Evolutionary conservation across 2,888 invertebrate species (phyloP).

Genomic region (Epicampocera succincta): DNA sequence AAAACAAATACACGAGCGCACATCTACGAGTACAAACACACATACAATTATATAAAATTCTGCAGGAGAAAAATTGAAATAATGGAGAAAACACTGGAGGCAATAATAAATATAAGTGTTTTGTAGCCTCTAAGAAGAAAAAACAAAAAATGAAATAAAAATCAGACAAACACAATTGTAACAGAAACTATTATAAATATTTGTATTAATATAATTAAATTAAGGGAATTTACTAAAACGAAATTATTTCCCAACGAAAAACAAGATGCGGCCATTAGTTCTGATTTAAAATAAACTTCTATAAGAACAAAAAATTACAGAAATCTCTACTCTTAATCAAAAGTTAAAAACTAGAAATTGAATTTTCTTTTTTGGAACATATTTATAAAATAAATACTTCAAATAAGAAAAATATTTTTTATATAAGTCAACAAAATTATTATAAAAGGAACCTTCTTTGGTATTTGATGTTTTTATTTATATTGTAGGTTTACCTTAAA

Average conservation of each 20-base stretch:
- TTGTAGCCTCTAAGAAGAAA: constrained; percentile 52
- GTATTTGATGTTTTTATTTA: too few species aligned
- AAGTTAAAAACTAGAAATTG: too few species aligned
- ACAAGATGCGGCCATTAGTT: not conserved
- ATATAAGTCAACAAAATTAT: too few species aligned
- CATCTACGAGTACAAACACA: not conserved
- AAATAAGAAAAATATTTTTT: too few species aligned
- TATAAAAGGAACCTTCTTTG: too few species aligned
- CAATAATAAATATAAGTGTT: constrained; percentile 64
- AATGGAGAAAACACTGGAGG: constrained; percentile 58
- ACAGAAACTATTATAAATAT: constrained; percentile 51
- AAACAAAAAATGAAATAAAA: constrained; percentile 20
- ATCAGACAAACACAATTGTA: constrained; percentile 8
- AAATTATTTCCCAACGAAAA: not conserved
- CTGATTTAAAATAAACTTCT: too few species aligned
- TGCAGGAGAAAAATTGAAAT: constrained; percentile 21
- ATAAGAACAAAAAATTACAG: too few species aligned
- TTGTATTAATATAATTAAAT: constrained; percentile 53
- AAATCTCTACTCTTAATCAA: too few species aligned
- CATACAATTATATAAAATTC: constrained; percentile 1
- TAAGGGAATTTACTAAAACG: constrained; percentile 22
- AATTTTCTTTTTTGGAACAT: too few species aligned
- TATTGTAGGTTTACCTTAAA: too few species aligned
- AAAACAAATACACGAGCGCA: not conserved
- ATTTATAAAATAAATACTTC: too few species aligned